These are phyloP conservation scores for Eilema griseolum DNA, from an alignment of 2,888 invertebrate genomes.

Conservation along the genomic window DNA sequence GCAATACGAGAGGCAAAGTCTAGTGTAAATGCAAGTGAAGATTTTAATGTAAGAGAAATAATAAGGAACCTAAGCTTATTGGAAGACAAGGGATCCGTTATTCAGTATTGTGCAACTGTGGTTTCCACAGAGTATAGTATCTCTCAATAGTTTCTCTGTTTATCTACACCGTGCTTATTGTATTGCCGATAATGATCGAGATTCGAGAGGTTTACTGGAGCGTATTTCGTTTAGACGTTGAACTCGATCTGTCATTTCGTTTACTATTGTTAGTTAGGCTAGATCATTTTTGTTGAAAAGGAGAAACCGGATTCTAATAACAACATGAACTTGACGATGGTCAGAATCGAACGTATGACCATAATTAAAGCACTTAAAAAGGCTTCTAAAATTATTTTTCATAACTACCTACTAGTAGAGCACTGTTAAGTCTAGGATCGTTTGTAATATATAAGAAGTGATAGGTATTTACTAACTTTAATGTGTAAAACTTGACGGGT, in stretches of 20 bases:
- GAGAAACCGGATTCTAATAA: neutral
- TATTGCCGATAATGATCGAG: slow-evolving; percentile 32
- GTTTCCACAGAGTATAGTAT: slow-evolving; percentile 23
- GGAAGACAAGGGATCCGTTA: slow-evolving; percentile 34
- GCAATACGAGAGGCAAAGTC: too few relatives aligned
- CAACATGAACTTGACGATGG: neutral
- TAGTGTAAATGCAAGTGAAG: too few relatives aligned
- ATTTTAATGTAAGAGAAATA: too few relatives aligned
- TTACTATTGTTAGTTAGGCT: neutral
- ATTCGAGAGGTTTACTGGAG: slow-evolving; percentile 6
- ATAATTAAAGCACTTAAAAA: too few relatives aligned
- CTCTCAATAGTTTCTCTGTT: slow-evolving; percentile 30
- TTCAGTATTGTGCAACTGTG: slow-evolving; percentile 39
- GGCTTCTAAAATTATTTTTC: too few relatives aligned
- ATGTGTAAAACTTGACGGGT: too few relatives aligned
- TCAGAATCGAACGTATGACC: too few relatives aligned
- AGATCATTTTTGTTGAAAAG: neutral
- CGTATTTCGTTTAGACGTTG: neutral
- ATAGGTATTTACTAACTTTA: too few relatives aligned
- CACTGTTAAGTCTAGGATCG: too few relatives aligned
- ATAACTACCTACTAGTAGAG: too few relatives aligned
- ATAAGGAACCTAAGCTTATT: slow-evolving; percentile 27
- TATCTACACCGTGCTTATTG: slow-evolving; percentile 27
- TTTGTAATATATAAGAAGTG: too few relatives aligned
- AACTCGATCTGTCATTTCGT: neutral